Evolutionary conservation across 2,888 invertebrate genomes (phyloP).

Genomic region (Xylota sylvarum): DNA sequence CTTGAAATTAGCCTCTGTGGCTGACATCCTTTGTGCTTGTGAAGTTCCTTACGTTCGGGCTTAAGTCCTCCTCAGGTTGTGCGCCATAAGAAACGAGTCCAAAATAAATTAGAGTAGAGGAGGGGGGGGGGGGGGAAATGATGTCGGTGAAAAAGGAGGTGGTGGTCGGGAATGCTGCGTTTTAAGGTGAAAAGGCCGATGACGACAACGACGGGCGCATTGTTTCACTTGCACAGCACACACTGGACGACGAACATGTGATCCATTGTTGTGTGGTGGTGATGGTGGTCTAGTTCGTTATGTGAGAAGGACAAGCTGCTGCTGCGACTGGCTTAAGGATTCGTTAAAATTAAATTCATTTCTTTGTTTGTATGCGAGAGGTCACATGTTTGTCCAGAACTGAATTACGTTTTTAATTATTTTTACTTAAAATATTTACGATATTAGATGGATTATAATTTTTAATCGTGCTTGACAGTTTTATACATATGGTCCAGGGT

Average conservation of each 20-base stretch:
- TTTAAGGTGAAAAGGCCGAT: conserved; percentile 70
- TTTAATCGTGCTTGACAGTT: conserved; percentile 35
- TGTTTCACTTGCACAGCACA: conserved; percentile 60
- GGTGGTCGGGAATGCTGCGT: conserved; percentile 57
- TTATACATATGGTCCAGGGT: background rate
- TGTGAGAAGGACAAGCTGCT: conserved; percentile 41
- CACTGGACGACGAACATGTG: conserved; percentile 54
- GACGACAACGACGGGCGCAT: conserved; percentile 30
- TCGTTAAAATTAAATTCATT: conserved; percentile 63
- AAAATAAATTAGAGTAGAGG: conserved; percentile 66
- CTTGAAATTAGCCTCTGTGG: conserved; percentile 77
- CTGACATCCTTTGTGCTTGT: conserved; percentile 77
- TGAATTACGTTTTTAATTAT: conserved; percentile 45
- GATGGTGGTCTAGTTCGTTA: conserved; percentile 51
- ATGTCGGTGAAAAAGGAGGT: background rate
- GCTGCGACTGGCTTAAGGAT: conserved; percentile 52
- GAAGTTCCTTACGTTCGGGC: conserved; percentile 74
- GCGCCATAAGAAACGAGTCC: conserved; percentile 71
- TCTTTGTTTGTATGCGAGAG: conserved; percentile 52
- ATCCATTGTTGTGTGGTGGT: conserved; percentile 65
- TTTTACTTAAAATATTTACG: conserved; percentile 47
- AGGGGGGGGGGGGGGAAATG: background rate
- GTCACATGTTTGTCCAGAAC: conserved; percentile 48
- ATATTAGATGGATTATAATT: conserved; percentile 42
- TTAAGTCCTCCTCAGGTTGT: conserved; percentile 75